Evolutionary conservation across 2,888 invertebrate genomes (phyloP), one percentile per base, ranked within the genome.

Genomic region (Eurytoma adleriae): DNA sequence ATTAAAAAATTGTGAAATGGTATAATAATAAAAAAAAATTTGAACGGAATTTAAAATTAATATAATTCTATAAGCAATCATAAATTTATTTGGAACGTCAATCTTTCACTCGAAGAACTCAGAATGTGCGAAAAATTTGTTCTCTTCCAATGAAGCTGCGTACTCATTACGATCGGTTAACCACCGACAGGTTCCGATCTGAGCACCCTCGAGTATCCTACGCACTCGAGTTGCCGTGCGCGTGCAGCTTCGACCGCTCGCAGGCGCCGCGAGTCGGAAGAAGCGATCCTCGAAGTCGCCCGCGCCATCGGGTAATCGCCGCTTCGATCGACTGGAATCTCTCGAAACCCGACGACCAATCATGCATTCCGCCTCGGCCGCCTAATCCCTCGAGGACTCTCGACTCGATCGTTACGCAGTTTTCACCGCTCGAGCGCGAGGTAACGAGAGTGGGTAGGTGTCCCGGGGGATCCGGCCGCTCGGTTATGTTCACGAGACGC

Each of bases 321-420:
- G 18, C 50, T 30, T 27, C 67, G 78, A 71, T 68, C 78, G 61
- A n/a, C 14, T 66, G 72, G 72, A 67, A 72, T 78, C 71, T 78
- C 77, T 59, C 67, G 20, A 16, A 20, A 27, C 14, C 71, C 16
- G 24, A 86, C 86, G 86, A 85, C 85, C 88, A 89, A 89, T 89
- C 89, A 86, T 88, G 87, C 87, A 86, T 88, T 88, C 57, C 18
- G 40, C 40, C 40, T 40, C 40, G 10, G 14, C 20, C 18, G 82
- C 85, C 87, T 88, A 88, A 89, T 89, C 87, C 87, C 86, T 87
- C 84, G 86, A 88, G 88, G 86, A 88, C 89, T 88, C 87, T 87
- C 71, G 67, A 70, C 10, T 66, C 27, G 52, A 70, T 78, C 78
- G 78, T 78, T 78, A 71, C 64, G 16, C 64, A 48, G 30, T 18